Base-by-base conservation (phyloP, 2,888 invertebrate species). In the Colostygia pectinataria region DNA sequence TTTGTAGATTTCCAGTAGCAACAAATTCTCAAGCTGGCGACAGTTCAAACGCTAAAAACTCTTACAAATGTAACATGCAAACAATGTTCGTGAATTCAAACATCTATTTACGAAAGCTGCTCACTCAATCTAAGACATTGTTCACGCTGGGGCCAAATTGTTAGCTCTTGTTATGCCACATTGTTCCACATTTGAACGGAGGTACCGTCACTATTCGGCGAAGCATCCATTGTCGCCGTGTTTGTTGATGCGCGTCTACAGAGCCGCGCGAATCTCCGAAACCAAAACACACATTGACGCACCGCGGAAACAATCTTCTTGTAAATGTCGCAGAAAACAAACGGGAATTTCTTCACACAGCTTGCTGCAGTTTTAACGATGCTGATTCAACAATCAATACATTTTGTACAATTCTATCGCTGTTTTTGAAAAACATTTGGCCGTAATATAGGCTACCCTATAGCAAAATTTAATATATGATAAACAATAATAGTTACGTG, bases 121-220 rank as follows among this genome's bases (percentile, higher is more conserved):
- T 31, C 24, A 27, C 32, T 73, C 74, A 74, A 71, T 77, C 74
- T 79, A 77, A 74, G 73, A 75, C 78, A 83, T 83, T 83, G 85
- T 84, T 81, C 82, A 80, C 64, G 65, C 71, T 53, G 47, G 50
- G 34, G 47, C 78, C 84, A 71, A 84, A 86, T 86, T 85, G 85
- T 80, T 79, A 68, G 57, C 63, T 68, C 71, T 77, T 79, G 80
- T 87, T 88, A 80, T 82, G 83, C 85, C 63, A 67, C 83, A 89
- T 89, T 90, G 89, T 90, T 87, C 82, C 77, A 82, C 82, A 83
- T 86, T 81, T 80, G 85, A 79, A 77, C 64, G 67, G n/a, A 38
- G 68, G 72, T 71, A 74, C 72, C 83, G 85, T 85, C 85, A 80
- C 74, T 73, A 64, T 88, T 87, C 89, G 72, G 57, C 74, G 85